Percentiles rank a stretch among this genome's conserved stretches.
Evolutionary conservation across 2,113 vertebrate species (phyloP).

Genomic region (Turnix velox): DNA sequence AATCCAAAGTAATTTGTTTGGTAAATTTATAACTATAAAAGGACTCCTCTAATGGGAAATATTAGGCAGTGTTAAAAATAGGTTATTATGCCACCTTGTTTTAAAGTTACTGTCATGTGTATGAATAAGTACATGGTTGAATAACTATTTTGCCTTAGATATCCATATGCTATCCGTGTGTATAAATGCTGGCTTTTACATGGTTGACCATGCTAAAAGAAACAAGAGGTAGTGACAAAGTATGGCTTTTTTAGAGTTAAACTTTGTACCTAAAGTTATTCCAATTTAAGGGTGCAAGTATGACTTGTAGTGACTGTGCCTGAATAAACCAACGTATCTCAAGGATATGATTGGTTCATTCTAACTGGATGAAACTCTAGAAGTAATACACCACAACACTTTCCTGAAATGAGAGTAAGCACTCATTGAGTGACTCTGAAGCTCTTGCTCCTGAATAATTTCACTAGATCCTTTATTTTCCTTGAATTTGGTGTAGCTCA

Average conservation of each 20-base stretch:
- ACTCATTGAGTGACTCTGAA: neutral
- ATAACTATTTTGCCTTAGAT: neutral
- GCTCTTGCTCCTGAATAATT: neutral
- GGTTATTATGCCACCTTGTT: neutral
- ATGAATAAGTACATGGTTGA: neutral
- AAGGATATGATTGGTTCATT: neutral
- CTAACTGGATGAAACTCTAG: neutral
- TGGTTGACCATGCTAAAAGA: neutral
- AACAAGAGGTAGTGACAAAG: neutral
- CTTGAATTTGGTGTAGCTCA: neutral
- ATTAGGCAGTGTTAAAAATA: constrained; percentile 31
- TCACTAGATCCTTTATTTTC: neutral
- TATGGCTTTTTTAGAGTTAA: neutral
- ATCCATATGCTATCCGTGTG: neutral
- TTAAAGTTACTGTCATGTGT: constrained; percentile 13
- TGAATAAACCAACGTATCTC: neutral
- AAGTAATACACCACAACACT: neutral
- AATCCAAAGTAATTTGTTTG: constrained; percentile 4
- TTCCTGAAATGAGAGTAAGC: neutral
- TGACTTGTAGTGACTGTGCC: neutral
- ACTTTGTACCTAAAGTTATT: neutral
- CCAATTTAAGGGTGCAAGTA: neutral
- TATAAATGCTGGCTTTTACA: neutral
- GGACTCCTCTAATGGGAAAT: neutral
- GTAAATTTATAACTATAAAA: neutral